A percentile compares a stretch with the other conserved stretches of the same genome.
Conservation (phyloP, 1,140 invertebrate genomes). For the Oncopeltus fasciatus region DNA sequence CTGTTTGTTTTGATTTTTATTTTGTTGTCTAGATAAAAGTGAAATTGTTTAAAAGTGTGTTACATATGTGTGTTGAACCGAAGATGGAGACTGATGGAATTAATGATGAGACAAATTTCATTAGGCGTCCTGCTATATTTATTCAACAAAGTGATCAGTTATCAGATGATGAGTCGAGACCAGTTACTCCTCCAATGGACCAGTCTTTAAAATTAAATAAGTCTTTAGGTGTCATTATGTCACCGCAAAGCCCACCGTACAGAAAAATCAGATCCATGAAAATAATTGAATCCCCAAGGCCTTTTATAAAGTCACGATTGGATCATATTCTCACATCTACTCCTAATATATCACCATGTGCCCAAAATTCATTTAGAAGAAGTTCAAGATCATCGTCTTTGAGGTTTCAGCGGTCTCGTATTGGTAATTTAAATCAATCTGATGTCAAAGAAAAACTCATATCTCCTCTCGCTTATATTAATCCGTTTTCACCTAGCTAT, state of each 20-base stretch:
- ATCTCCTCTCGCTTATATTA: neutral
- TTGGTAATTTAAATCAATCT: neutral
- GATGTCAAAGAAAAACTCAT: slow-evolving; percentile 6
- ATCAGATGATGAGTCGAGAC: slow-evolving; percentile 11
- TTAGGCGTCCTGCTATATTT: neutral
- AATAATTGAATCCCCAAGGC: slow-evolving; percentile 11
- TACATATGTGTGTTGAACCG: neutral
- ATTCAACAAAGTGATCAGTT: neutral
- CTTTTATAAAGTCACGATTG: neutral
- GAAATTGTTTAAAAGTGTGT: neutral
- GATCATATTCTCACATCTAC: slow-evolving; percentile 14
- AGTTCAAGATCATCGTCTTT: neutral
- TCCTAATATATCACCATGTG: slow-evolving; percentile 14
- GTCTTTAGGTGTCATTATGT: slow-evolving; percentile 18
- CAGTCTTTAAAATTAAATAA: slow-evolving; percentile 14
- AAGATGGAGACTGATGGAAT: neutral
- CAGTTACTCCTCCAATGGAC: slow-evolving; percentile 18
- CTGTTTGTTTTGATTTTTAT: neutral
- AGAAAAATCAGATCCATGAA: slow-evolving; percentile 17
- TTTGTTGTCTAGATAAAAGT: neutral
- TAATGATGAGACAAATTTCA: slow-evolving; percentile 4
- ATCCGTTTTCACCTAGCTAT: slow-evolving; percentile 12
- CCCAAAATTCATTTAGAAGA: neutral
- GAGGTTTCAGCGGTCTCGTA: slow-evolving; percentile 2
- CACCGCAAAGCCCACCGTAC: slow-evolving; percentile 19